Percentiles rank a stretch among this genome's conserved stretches.
Evolutionary conservation across 2,113 vertebrate genomes (phyloP).

Genomic region (Dromas ardeola): DNA sequence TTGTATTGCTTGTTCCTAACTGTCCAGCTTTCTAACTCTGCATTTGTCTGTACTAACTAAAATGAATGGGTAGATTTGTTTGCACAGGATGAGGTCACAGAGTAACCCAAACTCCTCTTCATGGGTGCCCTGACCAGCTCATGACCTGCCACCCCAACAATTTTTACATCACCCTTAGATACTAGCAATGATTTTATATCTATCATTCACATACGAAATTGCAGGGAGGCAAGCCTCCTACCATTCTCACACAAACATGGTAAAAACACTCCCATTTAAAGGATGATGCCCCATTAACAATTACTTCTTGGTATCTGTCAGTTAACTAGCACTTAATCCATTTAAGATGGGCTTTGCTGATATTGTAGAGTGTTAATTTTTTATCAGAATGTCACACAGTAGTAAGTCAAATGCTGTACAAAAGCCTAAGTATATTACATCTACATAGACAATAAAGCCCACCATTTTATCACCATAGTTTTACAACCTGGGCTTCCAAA

Average conservation of each 20-base stretch:
- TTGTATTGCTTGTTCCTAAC: not conserved
- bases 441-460: not conserved
- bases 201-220: not conserved
- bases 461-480: not conserved
- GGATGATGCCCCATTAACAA: not conserved
- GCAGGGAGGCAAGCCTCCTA: not conserved
- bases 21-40: not conserved
- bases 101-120: not conserved
- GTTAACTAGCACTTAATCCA: not conserved
- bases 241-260: not conserved
- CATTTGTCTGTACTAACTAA: not conserved
- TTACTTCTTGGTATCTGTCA: not conserved
- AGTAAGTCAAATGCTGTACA: not conserved
- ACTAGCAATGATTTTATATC: not conserved
- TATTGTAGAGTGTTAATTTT: constrained; percentile 25
- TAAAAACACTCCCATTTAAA: not conserved
- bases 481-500: constrained; percentile 2
- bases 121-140: not conserved
- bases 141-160: not conserved
- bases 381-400: not conserved
- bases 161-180: not conserved
- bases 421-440: not conserved
- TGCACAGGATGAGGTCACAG: not conserved
- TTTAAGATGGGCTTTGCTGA: constrained; percentile 16
- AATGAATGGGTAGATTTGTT: not conserved